phyloP scores from a whole-genome alignment of 2,797 vertebrate genomes.

The Heteromormyrus szaboi region DNA sequence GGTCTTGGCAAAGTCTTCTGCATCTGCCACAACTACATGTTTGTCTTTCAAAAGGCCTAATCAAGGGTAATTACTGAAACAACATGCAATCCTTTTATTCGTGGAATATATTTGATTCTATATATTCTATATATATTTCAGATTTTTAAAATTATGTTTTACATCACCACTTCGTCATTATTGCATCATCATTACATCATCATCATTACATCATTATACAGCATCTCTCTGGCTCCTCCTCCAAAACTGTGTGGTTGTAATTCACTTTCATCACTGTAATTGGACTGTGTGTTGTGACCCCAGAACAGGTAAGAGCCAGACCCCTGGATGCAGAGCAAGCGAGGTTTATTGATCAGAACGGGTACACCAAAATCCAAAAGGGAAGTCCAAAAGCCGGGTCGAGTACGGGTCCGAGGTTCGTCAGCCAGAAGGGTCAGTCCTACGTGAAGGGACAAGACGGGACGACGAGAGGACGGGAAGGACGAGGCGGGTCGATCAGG shows the following conservation, averaged over 20 bases:
- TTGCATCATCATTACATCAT: background rate
- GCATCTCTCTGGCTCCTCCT: background rate
- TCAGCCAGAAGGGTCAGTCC: too few species aligned
- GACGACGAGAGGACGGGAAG: too few species aligned
- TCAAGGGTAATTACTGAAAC: background rate
- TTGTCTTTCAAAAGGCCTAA: background rate
- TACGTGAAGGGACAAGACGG: too few species aligned
- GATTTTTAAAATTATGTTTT: background rate
- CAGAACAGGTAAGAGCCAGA: too few species aligned
- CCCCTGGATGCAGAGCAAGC: too few species aligned
- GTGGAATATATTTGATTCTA: background rate
- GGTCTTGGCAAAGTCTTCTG: background rate
- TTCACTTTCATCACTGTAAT: background rate
- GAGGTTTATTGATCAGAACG: too few species aligned
- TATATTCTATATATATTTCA: background rate
- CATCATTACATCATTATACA: background rate
- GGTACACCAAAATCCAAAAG: too few species aligned
- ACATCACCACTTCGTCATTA: background rate
- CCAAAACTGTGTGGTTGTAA: background rate
- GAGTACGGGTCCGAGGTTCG: too few species aligned
- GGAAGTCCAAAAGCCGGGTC: too few species aligned
- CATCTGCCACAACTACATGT: background rate
- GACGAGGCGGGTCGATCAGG: too few species aligned
- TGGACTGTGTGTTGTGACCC: background rate
- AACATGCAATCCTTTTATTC: background rate